These are phyloP conservation scores for Formica selysi DNA, from an alignment of 1,140 invertebrate genomes.

Conservation along the genomic window DNA sequence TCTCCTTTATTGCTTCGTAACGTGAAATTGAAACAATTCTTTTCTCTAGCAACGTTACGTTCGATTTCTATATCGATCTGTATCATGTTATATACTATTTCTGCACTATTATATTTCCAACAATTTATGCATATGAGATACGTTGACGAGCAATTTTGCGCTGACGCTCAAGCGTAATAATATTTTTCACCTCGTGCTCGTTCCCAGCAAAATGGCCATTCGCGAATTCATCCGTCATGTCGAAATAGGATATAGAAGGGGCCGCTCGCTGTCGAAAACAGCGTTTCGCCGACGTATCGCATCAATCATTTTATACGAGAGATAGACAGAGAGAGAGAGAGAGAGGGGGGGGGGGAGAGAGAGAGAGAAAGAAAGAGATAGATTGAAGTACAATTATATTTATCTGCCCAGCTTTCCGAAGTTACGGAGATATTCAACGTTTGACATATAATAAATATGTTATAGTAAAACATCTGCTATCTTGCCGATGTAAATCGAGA, in stretches of 20 bases:
- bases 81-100: background rate
- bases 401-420: slow-evolving; percentile 13
- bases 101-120: background rate
- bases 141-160: slow-evolving; percentile 32
- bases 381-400: slow-evolving; percentile 43
- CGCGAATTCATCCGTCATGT: slow-evolving; percentile 79
- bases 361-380: background rate
- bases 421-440: slow-evolving; percentile 15
- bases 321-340: slow-evolving; percentile 41
- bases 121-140: slow-evolving; percentile 59
- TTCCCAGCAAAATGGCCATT: slow-evolving; percentile 63
- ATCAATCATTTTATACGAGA: slow-evolving; percentile 61
- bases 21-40: background rate
- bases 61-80: background rate
- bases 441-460: slow-evolving; percentile 21
- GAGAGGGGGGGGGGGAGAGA: too few relatives aligned
- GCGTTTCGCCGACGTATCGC: slow-evolving; percentile 49
- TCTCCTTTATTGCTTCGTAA: background rate
- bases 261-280: slow-evolving; percentile 76
- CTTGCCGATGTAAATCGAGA: background rate
- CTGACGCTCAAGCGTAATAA: slow-evolving; percentile 56
- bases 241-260: slow-evolving; percentile 68
- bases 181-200: slow-evolving; percentile 59
- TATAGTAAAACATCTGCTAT: background rate
- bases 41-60: background rate